Base-by-base conservation (phyloP, 2,888 invertebrate species). In the Ectemnius continuus region DNA sequence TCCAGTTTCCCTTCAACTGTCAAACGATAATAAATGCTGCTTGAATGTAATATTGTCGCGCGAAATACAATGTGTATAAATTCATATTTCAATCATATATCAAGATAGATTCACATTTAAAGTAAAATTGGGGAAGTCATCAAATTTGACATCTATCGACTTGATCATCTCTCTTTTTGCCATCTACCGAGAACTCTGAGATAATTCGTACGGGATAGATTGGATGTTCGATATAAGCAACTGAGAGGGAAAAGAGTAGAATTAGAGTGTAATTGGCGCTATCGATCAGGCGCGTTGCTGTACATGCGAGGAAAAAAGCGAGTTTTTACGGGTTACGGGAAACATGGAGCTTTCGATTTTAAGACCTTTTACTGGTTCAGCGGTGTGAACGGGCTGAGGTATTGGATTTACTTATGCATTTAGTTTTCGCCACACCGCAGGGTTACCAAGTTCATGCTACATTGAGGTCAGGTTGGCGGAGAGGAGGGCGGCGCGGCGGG, bases 331-430 rank as follows among this genome's bases (percentile, higher is more conserved):
- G 6, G 36, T 36, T 36, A 36, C 8, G 36, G 36, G 36, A 36
- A 36, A 36, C 8, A 1, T 2, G 61, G 61, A 45, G 36, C 18
- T 46, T 3, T 6, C 5, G 45, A 20, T 16, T 23, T 46, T 60
- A 11, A 11, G 16, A 57, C 14, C 23, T 26, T 58, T 13, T 26
- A 36, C 47, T 14, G 16, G 61, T 20, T 52, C 46, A 72, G 67
- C 48, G 26, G 65, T 46, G 73, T 70, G 76, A 62, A 64, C 59
- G 75, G 61, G 74, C 70, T 78, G 71, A 81, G 78, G 79, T 82
- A 83, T 81, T 77, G 82, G 80, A 85, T 82, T 83, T 83, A 83
- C 81, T 84, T 81, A 82, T 79, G 81, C 80, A 81, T 84, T 83
- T 82, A 81, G 80, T 82, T 84, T 74, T 67, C 80, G 69, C 60